Evolutionary conservation across 2,888 invertebrate genomes (phyloP).

Genomic region (Tachina lurida): DNA sequence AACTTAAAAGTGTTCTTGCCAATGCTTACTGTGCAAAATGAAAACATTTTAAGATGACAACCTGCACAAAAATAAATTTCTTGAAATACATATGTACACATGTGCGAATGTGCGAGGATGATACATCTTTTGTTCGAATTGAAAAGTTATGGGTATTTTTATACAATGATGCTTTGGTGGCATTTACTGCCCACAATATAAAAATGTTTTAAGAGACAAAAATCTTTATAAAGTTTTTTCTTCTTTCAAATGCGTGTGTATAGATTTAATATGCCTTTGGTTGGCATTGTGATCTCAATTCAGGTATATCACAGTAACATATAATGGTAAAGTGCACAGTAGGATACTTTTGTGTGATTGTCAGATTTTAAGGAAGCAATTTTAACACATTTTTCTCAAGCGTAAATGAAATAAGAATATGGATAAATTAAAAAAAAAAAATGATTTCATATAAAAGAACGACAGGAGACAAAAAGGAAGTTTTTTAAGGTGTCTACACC

Average conservation of each 20-base stretch:
- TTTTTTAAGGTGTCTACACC: too few species aligned
- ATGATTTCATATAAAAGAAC: too few species aligned
- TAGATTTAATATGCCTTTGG: not conserved
- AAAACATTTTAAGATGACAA: not conserved
- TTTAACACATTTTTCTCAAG: too few species aligned
- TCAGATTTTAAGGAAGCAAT: not conserved
- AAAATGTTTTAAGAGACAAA: not conserved
- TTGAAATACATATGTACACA: too few species aligned
- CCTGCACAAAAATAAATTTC: too few species aligned
- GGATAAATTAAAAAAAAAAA: not conserved
- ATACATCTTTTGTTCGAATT: too few species aligned
- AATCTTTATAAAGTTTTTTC: not conserved
- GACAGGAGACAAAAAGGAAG: too few species aligned
- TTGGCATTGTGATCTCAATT: not conserved
- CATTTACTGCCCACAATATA: slow-evolving; percentile 16
- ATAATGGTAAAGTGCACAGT: too few species aligned
- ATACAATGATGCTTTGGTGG: too few species aligned
- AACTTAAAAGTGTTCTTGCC: slow-evolving; percentile 13
- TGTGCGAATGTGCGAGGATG: too few species aligned
- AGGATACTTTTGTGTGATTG: not conserved
- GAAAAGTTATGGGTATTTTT: too few species aligned
- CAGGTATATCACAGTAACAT: not conserved
- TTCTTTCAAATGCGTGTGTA: not conserved
- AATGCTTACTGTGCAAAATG: slow-evolving; percentile 11
- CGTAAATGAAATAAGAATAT: too few species aligned